These are phyloP conservation scores for Acleris holmiana DNA, from an alignment of 2,888 invertebrate genomes.

Conservation along the genomic window DNA sequence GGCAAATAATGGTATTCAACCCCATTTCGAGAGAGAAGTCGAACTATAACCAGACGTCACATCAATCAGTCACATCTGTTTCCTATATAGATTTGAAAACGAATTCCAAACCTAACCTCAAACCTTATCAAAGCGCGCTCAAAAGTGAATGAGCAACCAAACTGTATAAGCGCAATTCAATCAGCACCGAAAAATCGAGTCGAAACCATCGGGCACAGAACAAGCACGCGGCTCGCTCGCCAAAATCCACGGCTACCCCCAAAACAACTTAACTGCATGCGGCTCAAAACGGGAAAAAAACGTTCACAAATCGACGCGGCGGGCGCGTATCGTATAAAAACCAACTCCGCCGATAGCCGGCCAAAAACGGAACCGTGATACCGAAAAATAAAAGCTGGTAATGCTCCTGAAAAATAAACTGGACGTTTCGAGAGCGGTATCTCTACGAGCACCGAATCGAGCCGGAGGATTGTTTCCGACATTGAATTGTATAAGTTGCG, in stretches of 20 bases:
- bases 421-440: slow-evolving; percentile 52
- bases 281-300: slow-evolving; percentile 70
- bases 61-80: too few relatives aligned
- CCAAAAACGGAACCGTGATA: slow-evolving; percentile 83
- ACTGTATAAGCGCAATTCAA: slow-evolving; percentile 79
- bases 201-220: slow-evolving; percentile 71
- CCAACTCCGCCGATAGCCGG: slow-evolving; percentile 76
- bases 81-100: slow-evolving; percentile 20
- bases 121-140: slow-evolving; percentile 57
- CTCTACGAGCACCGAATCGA: slow-evolving; percentile 19
- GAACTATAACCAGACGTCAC: too few relatives aligned
- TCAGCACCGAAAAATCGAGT: slow-evolving; percentile 68
- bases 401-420: slow-evolving; percentile 78
- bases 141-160: slow-evolving; percentile 76
- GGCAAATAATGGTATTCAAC: too few relatives aligned
- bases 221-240: slow-evolving; percentile 69
- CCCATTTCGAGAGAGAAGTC: too few relatives aligned
- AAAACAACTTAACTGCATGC: slow-evolving; percentile 78
- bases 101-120: slow-evolving; percentile 54
- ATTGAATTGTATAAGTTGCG: slow-evolving; percentile 39
- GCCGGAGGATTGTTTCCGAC: slow-evolving; percentile 24
- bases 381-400: slow-evolving; percentile 82
- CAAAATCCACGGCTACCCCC: slow-evolving; percentile 75
- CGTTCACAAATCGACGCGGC: slow-evolving; percentile 76
- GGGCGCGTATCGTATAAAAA: slow-evolving; percentile 76